Conservation (phyloP, 2,888 invertebrate species). For the Pandemis cinnamomeana region DNA sequence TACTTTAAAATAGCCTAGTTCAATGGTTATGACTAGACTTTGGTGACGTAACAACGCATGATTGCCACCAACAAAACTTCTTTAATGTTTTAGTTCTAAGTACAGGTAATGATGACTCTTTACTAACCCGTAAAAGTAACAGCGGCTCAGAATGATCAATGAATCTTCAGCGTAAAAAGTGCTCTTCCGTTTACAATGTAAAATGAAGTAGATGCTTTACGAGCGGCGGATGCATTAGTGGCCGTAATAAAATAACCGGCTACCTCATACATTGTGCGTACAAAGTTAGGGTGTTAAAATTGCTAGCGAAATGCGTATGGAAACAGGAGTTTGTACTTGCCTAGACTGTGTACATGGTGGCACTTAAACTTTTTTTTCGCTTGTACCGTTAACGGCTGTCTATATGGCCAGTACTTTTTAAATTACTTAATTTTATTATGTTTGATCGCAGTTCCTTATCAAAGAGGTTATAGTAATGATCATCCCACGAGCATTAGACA, state of each 20-base stretch:
- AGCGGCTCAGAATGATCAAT: conserved; percentile 12
- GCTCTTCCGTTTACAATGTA: conserved; percentile 32
- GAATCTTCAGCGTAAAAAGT: conserved; percentile 23
- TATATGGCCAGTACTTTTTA: no score
- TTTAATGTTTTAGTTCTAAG: no score
- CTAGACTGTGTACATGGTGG: neutral
- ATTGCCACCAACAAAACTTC: no score
- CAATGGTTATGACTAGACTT: no score
- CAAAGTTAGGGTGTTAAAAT: conserved; percentile 18
- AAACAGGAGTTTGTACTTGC: neutral
- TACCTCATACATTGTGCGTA: conserved; percentile 37
- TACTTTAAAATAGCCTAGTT: no score
- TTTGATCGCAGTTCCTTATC: no score
- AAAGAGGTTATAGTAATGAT: no score
- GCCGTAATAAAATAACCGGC: conserved; percentile 34
- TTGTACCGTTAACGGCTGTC: no score
- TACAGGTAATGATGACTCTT: conserved; percentile 4
- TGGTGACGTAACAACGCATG: no score
- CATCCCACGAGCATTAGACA: no score
- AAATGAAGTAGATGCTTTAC: conserved; percentile 38
- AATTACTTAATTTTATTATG: no score
- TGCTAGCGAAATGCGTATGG: neutral
- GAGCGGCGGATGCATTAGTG: conserved; percentile 41
- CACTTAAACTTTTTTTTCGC: no score
- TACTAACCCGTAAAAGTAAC: conserved; percentile 12